These are phyloP conservation scores for Idaea biselata DNA, from an alignment of 2,888 invertebrate genomes.

Conservation along the genomic window DNA sequence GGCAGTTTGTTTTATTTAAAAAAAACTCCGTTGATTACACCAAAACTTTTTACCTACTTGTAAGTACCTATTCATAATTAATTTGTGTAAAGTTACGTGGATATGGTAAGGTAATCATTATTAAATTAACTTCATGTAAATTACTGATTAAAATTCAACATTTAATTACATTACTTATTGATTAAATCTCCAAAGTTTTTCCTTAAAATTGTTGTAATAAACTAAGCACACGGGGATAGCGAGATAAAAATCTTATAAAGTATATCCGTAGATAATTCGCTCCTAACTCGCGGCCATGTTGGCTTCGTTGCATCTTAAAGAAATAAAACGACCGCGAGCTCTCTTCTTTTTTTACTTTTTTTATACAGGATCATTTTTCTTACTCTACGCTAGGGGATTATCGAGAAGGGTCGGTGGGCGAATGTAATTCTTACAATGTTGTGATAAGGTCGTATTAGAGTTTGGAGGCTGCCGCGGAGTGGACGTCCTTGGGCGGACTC, in stretches of 20 bases:
- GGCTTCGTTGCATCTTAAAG: slow-evolving; percentile 62
- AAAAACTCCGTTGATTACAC: background rate
- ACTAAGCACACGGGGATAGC: slow-evolving; percentile 24
- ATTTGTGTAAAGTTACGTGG: slow-evolving; percentile 7
- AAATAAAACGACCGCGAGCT: slow-evolving; percentile 76
- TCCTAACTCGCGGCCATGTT: slow-evolving; percentile 71
- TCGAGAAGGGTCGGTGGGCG: slow-evolving; percentile 31
- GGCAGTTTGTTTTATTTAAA: background rate
- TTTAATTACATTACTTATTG: background rate
- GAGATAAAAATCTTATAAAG: slow-evolving; percentile 56
- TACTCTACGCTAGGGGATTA: slow-evolving; percentile 67
- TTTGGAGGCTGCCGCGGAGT: slow-evolving; percentile 56
- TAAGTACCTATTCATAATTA: background rate
- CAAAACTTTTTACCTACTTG: background rate
- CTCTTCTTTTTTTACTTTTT: slow-evolving; percentile 66
- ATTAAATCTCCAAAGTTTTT: slow-evolving; percentile 33
- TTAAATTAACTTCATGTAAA: slow-evolving; percentile 7
- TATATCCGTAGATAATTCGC: slow-evolving; percentile 71
- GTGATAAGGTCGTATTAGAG: slow-evolving; percentile 43
- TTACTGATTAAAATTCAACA: slow-evolving; percentile 6
- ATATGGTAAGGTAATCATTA: slow-evolving; percentile 8
- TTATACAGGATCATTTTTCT: slow-evolving; percentile 81
- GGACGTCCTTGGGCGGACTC: slow-evolving; percentile 81
- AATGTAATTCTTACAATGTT: slow-evolving; percentile 42
- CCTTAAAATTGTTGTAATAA: background rate